Conservation (phyloP, 2,888 invertebrate species). For the Ornithoptera alexandrae region DNA sequence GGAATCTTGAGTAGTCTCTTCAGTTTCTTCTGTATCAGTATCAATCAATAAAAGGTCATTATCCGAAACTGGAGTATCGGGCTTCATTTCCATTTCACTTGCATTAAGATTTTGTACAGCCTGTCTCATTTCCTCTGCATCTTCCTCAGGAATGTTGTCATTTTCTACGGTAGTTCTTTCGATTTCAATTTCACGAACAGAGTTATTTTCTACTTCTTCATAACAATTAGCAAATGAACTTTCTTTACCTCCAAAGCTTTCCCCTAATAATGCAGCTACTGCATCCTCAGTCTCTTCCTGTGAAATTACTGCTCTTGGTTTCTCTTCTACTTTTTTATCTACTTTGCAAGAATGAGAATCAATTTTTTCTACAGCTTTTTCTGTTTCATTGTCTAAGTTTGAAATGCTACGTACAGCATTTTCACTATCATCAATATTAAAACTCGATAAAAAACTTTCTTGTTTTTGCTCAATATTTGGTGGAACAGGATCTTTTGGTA, state of each 20-base stretch:
- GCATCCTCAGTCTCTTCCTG: conserved; percentile 97
- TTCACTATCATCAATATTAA: conserved; percentile 84
- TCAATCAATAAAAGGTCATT: conserved; percentile 91
- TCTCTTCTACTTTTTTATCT: conserved; percentile 84
- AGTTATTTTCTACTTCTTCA: conserved; percentile 72
- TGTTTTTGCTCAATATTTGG: conserved; percentile 49
- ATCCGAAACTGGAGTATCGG: conserved; percentile 91
- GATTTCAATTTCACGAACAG: conserved; percentile 63
- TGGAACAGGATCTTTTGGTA: conserved; percentile 57
- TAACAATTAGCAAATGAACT: conserved; percentile 79
- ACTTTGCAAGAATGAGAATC: conserved; percentile 57
- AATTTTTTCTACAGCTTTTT: conserved; percentile 54
- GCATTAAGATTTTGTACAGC: conserved; percentile 90
- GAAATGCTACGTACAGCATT: conserved; percentile 90
- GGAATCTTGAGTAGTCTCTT: conserved; percentile 76
- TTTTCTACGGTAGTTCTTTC: conserved; percentile 68
- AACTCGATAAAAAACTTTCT: conserved; percentile 84
- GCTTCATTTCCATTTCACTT: conserved; percentile 86
- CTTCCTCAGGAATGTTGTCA: conserved; percentile 83
- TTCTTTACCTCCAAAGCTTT: conserved; percentile 87
- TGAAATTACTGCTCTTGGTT: conserved; percentile 90
- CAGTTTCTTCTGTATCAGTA: conserved; percentile 89
- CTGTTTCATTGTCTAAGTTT: conserved; percentile 64
- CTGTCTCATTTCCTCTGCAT: conserved; percentile 90
- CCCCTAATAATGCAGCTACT: conserved; percentile 91